These are phyloP conservation scores for Crematogaster levior DNA, from an alignment of 2,888 invertebrate species.

Conservation along the genomic window DNA sequence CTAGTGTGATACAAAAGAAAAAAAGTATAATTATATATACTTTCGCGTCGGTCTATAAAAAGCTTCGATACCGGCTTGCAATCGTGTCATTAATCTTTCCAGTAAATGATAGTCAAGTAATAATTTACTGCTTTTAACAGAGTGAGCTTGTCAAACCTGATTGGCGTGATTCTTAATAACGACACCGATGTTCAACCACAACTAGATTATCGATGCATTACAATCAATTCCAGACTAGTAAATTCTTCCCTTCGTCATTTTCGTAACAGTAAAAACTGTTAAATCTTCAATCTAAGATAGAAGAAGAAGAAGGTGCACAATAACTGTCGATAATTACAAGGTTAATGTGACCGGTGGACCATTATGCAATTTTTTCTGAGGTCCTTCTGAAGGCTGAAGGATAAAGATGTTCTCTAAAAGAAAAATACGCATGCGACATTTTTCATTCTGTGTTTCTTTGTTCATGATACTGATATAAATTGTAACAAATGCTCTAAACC, in stretches of 20 bases:
- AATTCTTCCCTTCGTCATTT: constrained; percentile 45
- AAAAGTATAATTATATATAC: not conserved
- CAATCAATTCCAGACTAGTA: not conserved
- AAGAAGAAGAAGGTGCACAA: constrained; percentile 22
- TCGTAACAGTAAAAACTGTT: constrained; percentile 39
- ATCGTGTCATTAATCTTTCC: constrained; percentile 23
- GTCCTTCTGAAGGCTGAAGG: not conserved
- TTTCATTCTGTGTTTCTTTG: not conserved
- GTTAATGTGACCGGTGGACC: constrained; percentile 4
- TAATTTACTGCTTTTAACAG: constrained; percentile 24
- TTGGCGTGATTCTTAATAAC: constrained; percentile 14
- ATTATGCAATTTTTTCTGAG: not conserved
- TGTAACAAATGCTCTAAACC: not conserved
- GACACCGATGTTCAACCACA: constrained; percentile 22
- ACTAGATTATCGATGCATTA: constrained; percentile 52
- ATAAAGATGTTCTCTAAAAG: constrained; percentile 18
- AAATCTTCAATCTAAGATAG: constrained; percentile 38
- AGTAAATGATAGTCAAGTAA: constrained; percentile 19
- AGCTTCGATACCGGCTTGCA: not conserved
- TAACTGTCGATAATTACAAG: constrained; percentile 57
- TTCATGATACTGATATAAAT: not conserved
- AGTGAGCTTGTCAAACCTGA: constrained; percentile 39
- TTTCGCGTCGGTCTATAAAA: not conserved
- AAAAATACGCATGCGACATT: not conserved
- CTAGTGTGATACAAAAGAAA: not conserved